Evolutionary conservation across 1,140 invertebrate genomes (phyloP), one percentile per base, ranked within the genome.

Genomic region (Caenorhabditis latens): DNA sequence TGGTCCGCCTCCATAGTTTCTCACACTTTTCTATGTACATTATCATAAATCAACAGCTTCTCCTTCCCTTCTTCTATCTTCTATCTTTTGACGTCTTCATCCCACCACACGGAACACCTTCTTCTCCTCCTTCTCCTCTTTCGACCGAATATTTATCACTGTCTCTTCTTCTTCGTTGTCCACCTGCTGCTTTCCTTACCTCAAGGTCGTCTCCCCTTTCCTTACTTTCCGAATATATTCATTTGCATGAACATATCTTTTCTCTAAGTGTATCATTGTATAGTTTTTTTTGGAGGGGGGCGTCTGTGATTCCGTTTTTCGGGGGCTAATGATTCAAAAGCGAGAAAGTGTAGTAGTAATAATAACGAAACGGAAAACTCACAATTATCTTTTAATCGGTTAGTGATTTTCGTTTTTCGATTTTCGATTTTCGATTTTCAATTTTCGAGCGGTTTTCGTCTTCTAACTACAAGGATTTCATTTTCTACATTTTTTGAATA

Each of bases 141-240:
- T 32, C 32, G 32, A 32, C 32, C 63, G 40, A 67, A 67, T 67
- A 67, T 67, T 67, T 67, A 67, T 67, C 63, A 67, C 63, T 67
- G 13, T 32, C 32, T 21, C 63, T 21, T 40, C 11, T 32, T 19
- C 24, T 67, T 21, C 13, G 32, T 65, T 48, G 71, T 79, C 46
- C 71, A 79, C 71, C 71, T 48, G 71, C 71, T 79, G 71, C 71
- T 79, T 79, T 50, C 71, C 46, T 79, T 24, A 79, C 71, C 71
- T 50, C 71, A 79, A 79, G 71, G 71, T 79, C 71, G 46, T 50
- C 8, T 24, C 71, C 71, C 16, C 71, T 79, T 79, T n/a, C n/a
- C 71, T 50, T 79, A 79, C 71, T 79, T 79, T 79, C 71, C 71
- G 71, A 43, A 71, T 79, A 79, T 79, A 50, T 50, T 79, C 71